Conservation (phyloP, 1,140 invertebrate species). For the Phenacoccus solenopsis region DNA sequence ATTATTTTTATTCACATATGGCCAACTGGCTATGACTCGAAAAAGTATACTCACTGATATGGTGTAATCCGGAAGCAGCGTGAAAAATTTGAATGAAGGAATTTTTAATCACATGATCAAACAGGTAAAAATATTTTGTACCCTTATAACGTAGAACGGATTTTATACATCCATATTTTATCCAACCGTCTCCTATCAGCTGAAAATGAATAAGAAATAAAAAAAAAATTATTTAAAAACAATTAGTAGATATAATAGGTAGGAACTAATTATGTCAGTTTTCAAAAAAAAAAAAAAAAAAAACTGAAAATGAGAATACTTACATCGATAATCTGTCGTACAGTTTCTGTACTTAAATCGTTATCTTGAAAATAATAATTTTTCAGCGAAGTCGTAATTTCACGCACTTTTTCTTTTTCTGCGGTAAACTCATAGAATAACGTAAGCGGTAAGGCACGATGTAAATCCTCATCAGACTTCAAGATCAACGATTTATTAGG, state of each 20-base stretch:
- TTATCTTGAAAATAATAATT: neutral
- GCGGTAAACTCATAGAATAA: neutral
- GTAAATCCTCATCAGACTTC: neutral
- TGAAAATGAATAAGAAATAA: neutral
- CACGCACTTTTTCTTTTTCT: neutral
- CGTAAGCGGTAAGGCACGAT: neutral
- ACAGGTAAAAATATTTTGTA: neutral
- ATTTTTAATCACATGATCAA: neutral
- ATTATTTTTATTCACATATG: no score
- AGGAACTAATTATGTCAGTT: neutral
- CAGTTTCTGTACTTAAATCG: neutral
- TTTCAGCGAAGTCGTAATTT: neutral
- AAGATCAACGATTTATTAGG: neutral
- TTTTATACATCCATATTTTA: neutral
- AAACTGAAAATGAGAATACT: neutral
- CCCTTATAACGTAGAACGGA: neutral
- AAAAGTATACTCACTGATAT: neutral
- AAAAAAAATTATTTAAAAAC: neutral
- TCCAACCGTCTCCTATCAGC: neutral
- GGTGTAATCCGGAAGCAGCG: neutral
- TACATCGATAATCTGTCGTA: neutral
- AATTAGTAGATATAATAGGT: neutral
- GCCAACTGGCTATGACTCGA: no score
- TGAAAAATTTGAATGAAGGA: conserved; percentile 7
- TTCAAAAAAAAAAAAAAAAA: neutral